phyloP scores from a whole-genome alignment of 1,140 invertebrate species.

The Bombus sibiricus region DNA sequence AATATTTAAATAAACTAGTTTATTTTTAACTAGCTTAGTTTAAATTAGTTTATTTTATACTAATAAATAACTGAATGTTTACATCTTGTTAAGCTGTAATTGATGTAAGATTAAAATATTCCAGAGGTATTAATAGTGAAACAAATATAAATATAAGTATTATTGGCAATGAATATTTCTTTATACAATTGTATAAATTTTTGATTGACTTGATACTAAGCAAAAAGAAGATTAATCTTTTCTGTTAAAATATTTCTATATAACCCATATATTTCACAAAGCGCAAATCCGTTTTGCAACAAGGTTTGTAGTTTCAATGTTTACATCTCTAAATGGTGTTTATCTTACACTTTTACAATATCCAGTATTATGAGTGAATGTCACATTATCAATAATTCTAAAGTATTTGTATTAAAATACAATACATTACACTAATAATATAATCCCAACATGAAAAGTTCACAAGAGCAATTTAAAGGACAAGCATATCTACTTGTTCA shows the following conservation, averaged over 20 bases:
- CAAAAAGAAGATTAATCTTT: neutral
- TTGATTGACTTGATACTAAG: neutral
- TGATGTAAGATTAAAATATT: too few species aligned
- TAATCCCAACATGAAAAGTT: neutral
- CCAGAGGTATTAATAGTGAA: too few species aligned
- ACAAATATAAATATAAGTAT: too few species aligned
- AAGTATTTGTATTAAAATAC: neutral
- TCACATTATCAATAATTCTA: neutral
- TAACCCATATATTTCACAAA: neutral
- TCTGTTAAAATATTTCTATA: neutral
- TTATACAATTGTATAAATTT: neutral
- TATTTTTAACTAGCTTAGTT: neutral
- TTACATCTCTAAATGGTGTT: neutral
- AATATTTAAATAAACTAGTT: neutral
- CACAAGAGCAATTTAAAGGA: neutral
- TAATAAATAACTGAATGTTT: too few species aligned
- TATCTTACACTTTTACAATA: neutral
- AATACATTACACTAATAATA: neutral
- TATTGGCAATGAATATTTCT: neutral
- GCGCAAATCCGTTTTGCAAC: neutral
- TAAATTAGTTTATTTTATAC: neutral
- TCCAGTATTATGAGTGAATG: neutral
- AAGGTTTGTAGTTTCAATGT: neutral
- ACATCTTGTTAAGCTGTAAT: too few species aligned
- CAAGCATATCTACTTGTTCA: neutral